phyloP scores from a whole-genome alignment of 1,140 invertebrate species.

The Ooceraea biroi region DNA sequence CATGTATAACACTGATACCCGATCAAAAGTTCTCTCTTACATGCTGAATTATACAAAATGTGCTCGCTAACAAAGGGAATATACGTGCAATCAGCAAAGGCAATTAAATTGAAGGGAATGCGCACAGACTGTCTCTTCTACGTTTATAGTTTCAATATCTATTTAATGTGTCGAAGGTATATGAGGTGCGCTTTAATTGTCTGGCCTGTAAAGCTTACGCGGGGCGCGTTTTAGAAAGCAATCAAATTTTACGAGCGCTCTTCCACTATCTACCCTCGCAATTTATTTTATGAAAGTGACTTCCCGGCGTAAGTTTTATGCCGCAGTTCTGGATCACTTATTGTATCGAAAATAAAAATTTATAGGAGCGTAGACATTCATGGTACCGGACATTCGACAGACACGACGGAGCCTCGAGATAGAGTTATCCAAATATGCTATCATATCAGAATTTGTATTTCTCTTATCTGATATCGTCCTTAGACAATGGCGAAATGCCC shows the following conservation, averaged over 20 bases:
- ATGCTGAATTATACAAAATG: conserved; percentile 25
- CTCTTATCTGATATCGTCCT: not conserved
- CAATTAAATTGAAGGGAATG: no score
- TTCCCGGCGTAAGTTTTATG: conserved; percentile 39
- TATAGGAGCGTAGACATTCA: conserved; percentile 1
- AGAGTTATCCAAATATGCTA: not conserved
- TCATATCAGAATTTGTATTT: not conserved
- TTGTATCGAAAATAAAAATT: conserved; percentile 62
- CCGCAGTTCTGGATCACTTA: conserved; percentile 8
- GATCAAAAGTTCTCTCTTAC: conserved; percentile 18
- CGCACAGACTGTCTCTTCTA: not conserved
- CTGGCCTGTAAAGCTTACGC: conserved; percentile 28
- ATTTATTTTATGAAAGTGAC: conserved; percentile 60
- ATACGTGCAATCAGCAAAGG: conserved; percentile 15
- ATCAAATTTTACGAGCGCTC: conserved; percentile 56
- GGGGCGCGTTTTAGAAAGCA: conserved; percentile 52
- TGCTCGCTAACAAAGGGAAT: conserved; percentile 2
- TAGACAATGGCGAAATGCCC: not conserved
- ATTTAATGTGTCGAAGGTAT: conserved; percentile 42
- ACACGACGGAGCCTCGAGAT: not conserved
- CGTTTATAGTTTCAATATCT: conserved; percentile 57
- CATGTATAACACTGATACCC: not conserved
- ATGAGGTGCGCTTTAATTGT: conserved; percentile 53
- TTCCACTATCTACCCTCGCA: not conserved
- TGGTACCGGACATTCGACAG: conserved; percentile 8